Evolutionary conservation across 2,888 invertebrate species (phyloP).

Genomic region (Caenorhabditis imperialis): DNA sequence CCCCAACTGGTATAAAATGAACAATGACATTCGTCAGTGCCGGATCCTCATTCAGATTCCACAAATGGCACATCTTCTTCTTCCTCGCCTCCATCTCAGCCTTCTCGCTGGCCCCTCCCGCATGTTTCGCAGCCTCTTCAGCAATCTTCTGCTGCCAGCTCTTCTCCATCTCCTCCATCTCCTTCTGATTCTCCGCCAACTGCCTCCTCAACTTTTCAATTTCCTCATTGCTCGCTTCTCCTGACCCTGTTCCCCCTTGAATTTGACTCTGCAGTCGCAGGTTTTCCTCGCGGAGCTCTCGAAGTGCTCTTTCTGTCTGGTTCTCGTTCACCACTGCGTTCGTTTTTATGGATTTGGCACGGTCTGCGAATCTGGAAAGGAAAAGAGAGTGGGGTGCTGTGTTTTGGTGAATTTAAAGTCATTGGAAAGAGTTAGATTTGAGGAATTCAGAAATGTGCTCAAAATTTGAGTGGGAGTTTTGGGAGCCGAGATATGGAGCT

Average conservation of each 20-base stretch:
- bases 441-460: no score
- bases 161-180: conserved; percentile 81
- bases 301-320: conserved; percentile 81
- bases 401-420: no score
- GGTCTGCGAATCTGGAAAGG: conserved; percentile 78
- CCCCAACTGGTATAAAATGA: conserved; percentile 80
- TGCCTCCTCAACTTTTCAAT: conserved; percentile 71
- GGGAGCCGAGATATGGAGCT: no score
- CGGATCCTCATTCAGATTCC: conserved; percentile 82
- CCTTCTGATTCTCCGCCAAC: conserved; percentile 80
- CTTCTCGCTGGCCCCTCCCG: conserved; percentile 46
- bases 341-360: conserved; percentile 82
- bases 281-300: conserved; percentile 82
- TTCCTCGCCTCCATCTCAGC: conserved; percentile 69
- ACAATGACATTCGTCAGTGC: conserved; percentile 81
- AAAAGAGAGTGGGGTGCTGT: no score
- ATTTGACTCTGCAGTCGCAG: conserved; percentile 79
- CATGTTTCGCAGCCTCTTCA: conserved; percentile 70
- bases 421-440: no score
- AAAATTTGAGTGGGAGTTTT: no score
- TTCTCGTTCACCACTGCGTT: conserved; percentile 82
- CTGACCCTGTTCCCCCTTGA: conserved; percentile 56
- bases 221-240: conserved; percentile 64
- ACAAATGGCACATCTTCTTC: conserved; percentile 79
- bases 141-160: conserved; percentile 79